Conservation (phyloP, 2,113 vertebrate genomes). For the Saccopteryx leptura region DNA sequence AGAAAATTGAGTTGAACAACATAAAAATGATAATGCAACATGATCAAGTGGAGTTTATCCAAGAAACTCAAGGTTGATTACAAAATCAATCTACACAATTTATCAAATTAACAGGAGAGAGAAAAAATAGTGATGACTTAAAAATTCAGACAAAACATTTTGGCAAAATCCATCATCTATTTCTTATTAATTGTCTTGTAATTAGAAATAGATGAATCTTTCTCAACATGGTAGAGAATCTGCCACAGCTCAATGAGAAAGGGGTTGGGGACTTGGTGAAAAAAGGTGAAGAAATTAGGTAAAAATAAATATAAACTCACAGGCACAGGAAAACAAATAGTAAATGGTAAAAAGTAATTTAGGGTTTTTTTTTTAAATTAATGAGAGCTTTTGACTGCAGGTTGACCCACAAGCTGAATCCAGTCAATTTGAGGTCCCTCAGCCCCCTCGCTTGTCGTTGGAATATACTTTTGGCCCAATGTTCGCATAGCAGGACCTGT, state of each 20-base stretch:
- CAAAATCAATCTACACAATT: neutral
- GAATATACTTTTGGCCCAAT: neutral
- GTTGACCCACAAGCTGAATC: neutral
- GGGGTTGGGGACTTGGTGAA: no score
- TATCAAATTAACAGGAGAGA: neutral
- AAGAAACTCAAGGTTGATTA: neutral
- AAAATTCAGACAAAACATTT: slow-evolving; percentile 1
- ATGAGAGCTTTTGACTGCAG: neutral
- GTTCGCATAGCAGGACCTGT: neutral
- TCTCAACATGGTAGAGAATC: neutral
- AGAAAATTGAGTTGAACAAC: neutral
- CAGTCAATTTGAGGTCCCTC: neutral
- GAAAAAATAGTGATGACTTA: neutral
- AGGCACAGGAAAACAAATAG: no score
- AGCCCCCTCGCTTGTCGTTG: neutral
- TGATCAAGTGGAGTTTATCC: slow-evolving; percentile 11
- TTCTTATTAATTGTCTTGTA: neutral
- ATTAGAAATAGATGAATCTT: neutral
- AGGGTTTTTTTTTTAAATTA: neutral
- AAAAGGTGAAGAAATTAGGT: no score
- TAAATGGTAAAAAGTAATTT: neutral
- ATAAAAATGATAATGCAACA: slow-evolving; percentile 14
- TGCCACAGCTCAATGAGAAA: neutral
- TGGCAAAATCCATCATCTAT: neutral
- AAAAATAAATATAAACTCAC: no score